Evolutionary conservation across 2,888 invertebrate genomes (phyloP).

Genomic region (Pandemis heparana): DNA sequence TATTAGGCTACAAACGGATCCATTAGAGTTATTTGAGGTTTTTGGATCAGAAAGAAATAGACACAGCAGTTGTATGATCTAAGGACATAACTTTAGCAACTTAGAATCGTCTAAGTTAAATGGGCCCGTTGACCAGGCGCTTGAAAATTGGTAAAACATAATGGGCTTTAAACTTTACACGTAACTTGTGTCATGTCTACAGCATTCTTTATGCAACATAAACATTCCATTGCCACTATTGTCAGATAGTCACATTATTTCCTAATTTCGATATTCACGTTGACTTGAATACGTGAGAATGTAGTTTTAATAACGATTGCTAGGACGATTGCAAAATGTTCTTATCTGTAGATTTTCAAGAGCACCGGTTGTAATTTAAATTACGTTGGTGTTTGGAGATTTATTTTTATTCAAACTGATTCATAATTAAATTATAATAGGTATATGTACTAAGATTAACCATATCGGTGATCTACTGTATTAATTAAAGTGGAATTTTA

Average conservation of each 20-base stretch:
- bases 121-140: no score
- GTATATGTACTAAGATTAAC: no score
- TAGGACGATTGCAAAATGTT: slow-evolving; percentile 31
- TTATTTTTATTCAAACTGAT: background rate
- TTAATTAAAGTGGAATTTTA: background rate
- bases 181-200: no score
- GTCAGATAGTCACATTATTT: slow-evolving; percentile 27
- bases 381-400: background rate
- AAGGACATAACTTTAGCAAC: no score
- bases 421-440: background rate
- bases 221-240: background rate
- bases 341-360: slow-evolving; percentile 27
- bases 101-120: no score
- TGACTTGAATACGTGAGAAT: slow-evolving; percentile 26
- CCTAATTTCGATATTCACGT: slow-evolving; percentile 28
- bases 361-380: background rate
- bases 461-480: background rate
- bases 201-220: background rate
- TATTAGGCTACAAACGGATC: no score
- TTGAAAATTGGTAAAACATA: no score
- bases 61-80: no score
- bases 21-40: no score
- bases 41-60: no score
- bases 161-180: no score
- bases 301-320: slow-evolving; percentile 34